Evolutionary conservation across 1,140 invertebrate species (phyloP), one percentile per base, ranked within the genome.

Genomic region (Tribolium castaneum): DNA sequence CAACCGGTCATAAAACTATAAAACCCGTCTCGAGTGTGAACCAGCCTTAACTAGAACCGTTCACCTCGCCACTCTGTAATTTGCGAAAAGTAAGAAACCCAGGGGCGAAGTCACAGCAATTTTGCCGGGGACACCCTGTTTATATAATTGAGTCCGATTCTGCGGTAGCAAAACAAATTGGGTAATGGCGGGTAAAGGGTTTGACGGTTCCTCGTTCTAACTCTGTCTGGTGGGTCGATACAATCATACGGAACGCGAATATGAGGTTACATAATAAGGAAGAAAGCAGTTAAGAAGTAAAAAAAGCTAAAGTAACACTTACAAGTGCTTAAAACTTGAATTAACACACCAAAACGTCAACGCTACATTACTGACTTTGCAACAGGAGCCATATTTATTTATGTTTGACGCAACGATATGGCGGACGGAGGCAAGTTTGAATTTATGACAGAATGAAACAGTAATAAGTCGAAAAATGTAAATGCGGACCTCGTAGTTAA

Each of bases 361-460:
- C 71, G 71, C 71, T 73, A 54, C 49, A 35, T 35, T 54, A 73
- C n/a, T 34, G 71, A 22, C 52, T 52, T 34, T 35, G 6, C 71
- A 22, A 73, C 71, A 16, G 72, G 12, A 14, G 72, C 72, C 72
- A 75, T 75, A 39, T 75, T 75, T 75, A 39, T 56, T 75, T 75
- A 75, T 73, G 71, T 51, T 54, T 54, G 52, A 54, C 71, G 71
- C 52, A 54, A 73, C 71, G 71, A 19, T 50, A 73, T 73, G 30
- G 51, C 30, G 35, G 51, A n/a, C 16, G 22, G 72, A 52, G 72
- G 1, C 7, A 39, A 75, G 14, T 56, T 75, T 35, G 10, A 56
- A 59, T 19, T 50, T 16, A 6, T 34, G 59, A 6, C 13, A 19
- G 51, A 7, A 30, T 3, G 7, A n/a, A 45, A n/a, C 2, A n/a